phyloP scores from a whole-genome alignment of 1,140 invertebrate species.

The Dufourea novaeangliae region DNA sequence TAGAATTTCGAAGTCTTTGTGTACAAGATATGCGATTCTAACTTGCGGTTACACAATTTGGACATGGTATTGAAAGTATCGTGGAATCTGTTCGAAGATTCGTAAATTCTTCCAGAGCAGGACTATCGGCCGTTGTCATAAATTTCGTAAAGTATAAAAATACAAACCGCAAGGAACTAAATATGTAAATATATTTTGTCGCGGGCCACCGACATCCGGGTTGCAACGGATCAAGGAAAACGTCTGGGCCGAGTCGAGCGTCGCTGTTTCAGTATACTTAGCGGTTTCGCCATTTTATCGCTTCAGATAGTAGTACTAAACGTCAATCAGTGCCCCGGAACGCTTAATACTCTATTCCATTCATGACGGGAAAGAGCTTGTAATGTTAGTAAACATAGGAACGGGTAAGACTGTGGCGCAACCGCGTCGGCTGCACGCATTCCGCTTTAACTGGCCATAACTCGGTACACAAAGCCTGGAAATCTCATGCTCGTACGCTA shows the following conservation, averaged over 20 bases:
- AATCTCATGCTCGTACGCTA: not conserved
- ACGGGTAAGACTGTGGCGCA: conserved; percentile 6
- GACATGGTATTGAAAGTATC: too few species aligned
- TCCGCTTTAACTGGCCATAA: conserved; percentile 9
- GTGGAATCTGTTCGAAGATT: too few species aligned
- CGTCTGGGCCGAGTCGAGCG: not conserved
- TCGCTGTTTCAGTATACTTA: not conserved
- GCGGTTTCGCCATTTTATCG: conserved; percentile 12
- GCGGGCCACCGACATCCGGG: not conserved
- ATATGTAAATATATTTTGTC: not conserved
- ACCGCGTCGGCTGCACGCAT: conserved; percentile 2
- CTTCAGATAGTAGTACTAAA: conserved; percentile 6
- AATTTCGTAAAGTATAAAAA: too few species aligned
- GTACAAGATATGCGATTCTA: too few species aligned
- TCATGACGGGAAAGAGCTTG: not conserved
- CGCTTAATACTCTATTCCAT: conserved; percentile 8
- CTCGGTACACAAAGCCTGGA: not conserved
- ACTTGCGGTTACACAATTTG: too few species aligned
- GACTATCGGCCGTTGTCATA: too few species aligned
- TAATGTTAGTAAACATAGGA: conserved; percentile 14
- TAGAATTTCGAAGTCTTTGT: too few species aligned
- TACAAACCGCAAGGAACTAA: too few species aligned
- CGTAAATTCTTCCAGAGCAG: too few species aligned
- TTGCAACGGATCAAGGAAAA: not conserved
- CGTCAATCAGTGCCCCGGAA: not conserved